Base-by-base conservation (phyloP, 2,797 vertebrate species). In the Sardinella longiceps region DNA sequence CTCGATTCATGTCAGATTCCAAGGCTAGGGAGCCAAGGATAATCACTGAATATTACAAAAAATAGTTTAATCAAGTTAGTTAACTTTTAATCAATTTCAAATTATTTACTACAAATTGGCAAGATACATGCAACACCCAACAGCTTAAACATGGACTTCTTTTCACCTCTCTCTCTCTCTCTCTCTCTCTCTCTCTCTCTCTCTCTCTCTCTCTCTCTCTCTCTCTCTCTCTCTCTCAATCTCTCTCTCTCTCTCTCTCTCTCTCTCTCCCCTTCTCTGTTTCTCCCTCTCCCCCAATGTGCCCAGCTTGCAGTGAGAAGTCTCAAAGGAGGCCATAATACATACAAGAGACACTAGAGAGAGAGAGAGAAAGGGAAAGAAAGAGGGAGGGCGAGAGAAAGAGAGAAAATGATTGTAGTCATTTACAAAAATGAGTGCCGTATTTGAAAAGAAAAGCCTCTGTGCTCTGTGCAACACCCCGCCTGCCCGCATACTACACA, bases 381-480 rank as follows among this genome's bases (percentile, higher is more conserved):
- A 91, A 90, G 88, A 85, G 83, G 9, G 83, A 82, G 63, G 43
- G 48, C 82, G 84, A 84, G 23, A 84, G 80, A 83, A 83, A 86
- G 74, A 82, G 82, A 89, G 70, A 91, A 90, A 93, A 91, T 88
- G 90, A 93, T 93, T 93, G 88, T 89, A 92, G 90, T 94, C 91
- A 92, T 93, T 95, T 94, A 92, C 89, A 93, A 92, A 94, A 94
- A 94, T 93, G 94, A 94, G 89, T 91, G 92, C 91, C 90, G 86
- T 90, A 94, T 92, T 87, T 92, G 92, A 92, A 91, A 89, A 92
- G 92, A 92, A 89, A 93, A 88, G 89, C 84, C 88, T 86, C 91
- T 90, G 91, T 90, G 91, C 90, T 93, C 92, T 93, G 91, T 92
- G 30, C 66, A 10, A 11, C 30, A 15, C 43, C 14, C 25, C n/a